Conservation (phyloP, 2,888 invertebrate genomes). For the Hydriomena furcata region DNA sequence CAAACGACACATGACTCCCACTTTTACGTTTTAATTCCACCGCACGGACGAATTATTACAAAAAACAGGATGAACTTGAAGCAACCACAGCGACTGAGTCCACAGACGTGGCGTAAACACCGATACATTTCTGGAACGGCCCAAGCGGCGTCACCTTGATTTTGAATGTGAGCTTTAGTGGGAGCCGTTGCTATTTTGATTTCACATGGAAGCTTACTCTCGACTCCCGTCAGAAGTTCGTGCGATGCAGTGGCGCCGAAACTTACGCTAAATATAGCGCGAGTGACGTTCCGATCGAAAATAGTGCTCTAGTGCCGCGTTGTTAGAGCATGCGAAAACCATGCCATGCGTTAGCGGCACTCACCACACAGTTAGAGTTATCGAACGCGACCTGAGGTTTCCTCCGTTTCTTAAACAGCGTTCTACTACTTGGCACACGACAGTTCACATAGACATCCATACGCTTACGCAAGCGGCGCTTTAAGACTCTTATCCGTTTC, state of each 20-base stretch:
- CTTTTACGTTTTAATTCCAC: constrained; percentile 50
- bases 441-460: constrained; percentile 78
- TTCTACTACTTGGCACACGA: constrained; percentile 59
- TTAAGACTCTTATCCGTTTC: constrained; percentile 62
- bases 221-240: constrained; percentile 66
- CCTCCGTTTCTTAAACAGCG: constrained; percentile 56
- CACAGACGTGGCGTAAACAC: constrained; percentile 61
- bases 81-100: constrained; percentile 54
- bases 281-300: constrained; percentile 31
- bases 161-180: constrained; percentile 76
- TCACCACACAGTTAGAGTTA: constrained; percentile 80
- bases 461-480: constrained; percentile 70
- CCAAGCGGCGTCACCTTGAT: constrained; percentile 79
- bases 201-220: constrained; percentile 70
- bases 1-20: constrained; percentile 42
- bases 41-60: constrained; percentile 42
- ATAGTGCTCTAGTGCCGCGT: constrained; percentile 44
- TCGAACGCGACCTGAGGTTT: constrained; percentile 54
- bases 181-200: constrained; percentile 77
- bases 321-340: constrained; percentile 58
- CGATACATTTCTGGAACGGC: constrained; percentile 72
- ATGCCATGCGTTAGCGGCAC: constrained; percentile 75
- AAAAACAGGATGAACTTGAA: constrained; percentile 60
- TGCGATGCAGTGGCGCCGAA: constrained; percentile 59
- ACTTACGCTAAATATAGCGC: constrained; percentile 62